Base-by-base conservation (phyloP, 2,113 vertebrate genomes). In the Poecile atricapillus region DNA sequence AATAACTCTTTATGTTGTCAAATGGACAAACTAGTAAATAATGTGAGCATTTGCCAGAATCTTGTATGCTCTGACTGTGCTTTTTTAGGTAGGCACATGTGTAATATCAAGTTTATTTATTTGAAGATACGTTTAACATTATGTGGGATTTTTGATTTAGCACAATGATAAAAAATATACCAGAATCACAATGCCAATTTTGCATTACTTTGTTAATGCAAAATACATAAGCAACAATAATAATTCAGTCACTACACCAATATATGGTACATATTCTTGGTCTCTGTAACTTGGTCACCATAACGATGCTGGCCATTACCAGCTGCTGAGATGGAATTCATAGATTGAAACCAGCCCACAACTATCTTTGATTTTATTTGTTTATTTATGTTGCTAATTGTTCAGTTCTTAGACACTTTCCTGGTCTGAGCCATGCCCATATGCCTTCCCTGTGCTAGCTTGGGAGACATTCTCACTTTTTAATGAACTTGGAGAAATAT, bases 251-350 rank as follows among this genome's bases (percentile, higher is more conserved):
- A 7, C 50, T 73, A 0, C 46, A 28, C 13, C 15, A 15, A 0
- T 5, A 12, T 21, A 13, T 50, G 43, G 22, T 58, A 12, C 28
- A 3, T 58, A 7, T 22, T 87, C 25, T 55, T 85, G 43, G 10
- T 93, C 28, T 63, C 37, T 74, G 0, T 60, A 37, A 11, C 15
- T 7, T 7, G 8, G 27, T 82, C 7, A 35, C 12, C 7, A 13
- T 77, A 31, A 23, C 7, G 19, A 8, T 25, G 11, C 39, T 71
- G 79, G 55, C 44, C 33, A 25, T 43, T 30, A 28, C 19, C 31
- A 52, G 15, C 20, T 18, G 13, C 63, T 2, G 2, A n/a, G 46
- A n/a, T 52, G 43, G 31, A 85, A 16, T 59, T 21, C 2, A 0
- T 27, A 21, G 16, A 41, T 73, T 86, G 53, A 86, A 83, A 56